Percentiles rank a stretch among this genome's conserved stretches.
phyloP scores from a whole-genome alignment of 2,797 vertebrate genomes.

The Fratercula arctica region DNA sequence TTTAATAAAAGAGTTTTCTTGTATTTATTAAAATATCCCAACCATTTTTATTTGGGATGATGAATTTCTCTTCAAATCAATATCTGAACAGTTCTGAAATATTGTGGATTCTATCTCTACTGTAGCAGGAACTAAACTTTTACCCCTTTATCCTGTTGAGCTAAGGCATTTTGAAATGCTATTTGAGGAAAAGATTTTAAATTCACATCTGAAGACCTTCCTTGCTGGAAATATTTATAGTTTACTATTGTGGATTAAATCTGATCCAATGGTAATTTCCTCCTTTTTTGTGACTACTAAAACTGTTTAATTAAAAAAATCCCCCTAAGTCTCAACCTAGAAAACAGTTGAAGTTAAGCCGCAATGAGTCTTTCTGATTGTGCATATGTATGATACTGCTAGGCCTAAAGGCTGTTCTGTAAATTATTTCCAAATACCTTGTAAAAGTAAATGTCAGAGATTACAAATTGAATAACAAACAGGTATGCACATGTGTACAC shows the following conservation, averaged over 20 bases:
- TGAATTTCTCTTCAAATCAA: background rate
- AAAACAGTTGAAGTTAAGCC: background rate
- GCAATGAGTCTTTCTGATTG: background rate
- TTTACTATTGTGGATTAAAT: background rate
- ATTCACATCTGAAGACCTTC: background rate
- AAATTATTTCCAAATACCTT: background rate
- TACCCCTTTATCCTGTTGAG: background rate
- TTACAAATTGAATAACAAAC: background rate
- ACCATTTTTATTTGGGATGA: background rate
- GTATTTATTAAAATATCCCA: background rate
- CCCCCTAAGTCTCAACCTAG: background rate
- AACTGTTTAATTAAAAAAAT: slow-evolving; percentile 12
- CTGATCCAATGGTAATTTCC: background rate
- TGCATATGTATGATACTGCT: background rate
- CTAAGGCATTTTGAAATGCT: background rate
- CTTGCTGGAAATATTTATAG: background rate
- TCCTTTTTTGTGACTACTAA: background rate
- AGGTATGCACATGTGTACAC: background rate
- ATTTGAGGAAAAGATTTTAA: background rate
- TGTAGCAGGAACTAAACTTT: background rate
- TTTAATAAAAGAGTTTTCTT: background rate
- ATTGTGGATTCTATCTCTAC: background rate
- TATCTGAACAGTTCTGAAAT: background rate
- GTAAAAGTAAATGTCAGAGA: background rate
- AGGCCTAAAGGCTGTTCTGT: background rate